A percentile compares a stretch with the other conserved stretches of the same genome.
Evolutionary conservation across 1,140 invertebrate species (phyloP).

Genomic region (Drosophila sproati): DNA sequence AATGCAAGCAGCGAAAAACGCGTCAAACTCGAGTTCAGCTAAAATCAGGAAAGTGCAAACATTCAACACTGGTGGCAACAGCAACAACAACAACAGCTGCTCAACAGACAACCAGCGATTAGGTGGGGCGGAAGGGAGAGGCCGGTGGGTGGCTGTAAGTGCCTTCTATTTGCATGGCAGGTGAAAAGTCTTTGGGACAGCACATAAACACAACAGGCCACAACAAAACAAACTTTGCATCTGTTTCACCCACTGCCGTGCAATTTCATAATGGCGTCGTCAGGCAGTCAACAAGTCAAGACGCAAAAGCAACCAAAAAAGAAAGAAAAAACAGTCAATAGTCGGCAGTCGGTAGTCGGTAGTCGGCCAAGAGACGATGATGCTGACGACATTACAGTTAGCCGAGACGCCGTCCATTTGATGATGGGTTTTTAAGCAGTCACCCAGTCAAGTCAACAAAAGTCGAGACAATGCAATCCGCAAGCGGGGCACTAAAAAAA

Average conservation of each 20-base stretch:
- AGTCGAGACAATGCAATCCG: constrained; percentile 20
- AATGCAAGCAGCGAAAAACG: constrained; percentile 31
- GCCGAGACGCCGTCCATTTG: constrained; percentile 49
- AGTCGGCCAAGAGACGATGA: constrained; percentile 39
- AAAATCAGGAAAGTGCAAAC: constrained; percentile 70
- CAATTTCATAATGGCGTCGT: constrained; percentile 80
- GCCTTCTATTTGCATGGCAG: constrained; percentile 71
- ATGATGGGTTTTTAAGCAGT: constrained; percentile 52
- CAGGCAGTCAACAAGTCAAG: constrained; percentile 36
- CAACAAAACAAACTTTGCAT: constrained; percentile 73
- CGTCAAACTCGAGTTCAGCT: constrained; percentile 18
- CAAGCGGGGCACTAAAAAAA: no score
- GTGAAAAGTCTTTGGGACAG: constrained; percentile 71
- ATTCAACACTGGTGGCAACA: constrained; percentile 76
- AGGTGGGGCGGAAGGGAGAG: neutral
- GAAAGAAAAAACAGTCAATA: neutral
- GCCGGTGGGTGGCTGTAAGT: constrained; percentile 31
- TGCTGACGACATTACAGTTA: constrained; percentile 78
- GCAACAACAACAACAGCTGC: constrained; percentile 69
- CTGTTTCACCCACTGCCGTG: constrained; percentile 43
- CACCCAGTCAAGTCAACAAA: constrained; percentile 27
- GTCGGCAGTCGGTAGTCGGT: constrained; percentile 3
- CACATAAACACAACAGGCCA: no score
- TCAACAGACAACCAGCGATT: constrained; percentile 28
- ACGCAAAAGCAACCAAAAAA: neutral